Evolutionary conservation across 1,140 invertebrate species (phyloP), one percentile per base, ranked within the genome.

Genomic region (Harlomillsia oculata): DNA sequence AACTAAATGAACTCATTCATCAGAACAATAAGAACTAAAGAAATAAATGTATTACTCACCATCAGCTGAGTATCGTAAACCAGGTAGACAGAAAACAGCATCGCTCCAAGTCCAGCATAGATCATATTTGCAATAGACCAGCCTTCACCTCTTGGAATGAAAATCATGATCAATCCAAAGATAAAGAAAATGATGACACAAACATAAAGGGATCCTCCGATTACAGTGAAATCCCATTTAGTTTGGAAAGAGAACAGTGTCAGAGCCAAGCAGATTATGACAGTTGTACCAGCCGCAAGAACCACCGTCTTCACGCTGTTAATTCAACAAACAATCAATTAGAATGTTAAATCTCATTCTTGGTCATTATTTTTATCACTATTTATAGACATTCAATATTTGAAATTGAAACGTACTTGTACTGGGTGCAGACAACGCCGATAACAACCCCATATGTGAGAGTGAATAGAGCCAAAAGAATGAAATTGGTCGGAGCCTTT

Each of bases 31-130:
- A n/a, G n/a, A 41, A 6, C 21, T 16, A 41, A 20, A 16, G 21
- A 9, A 9, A 16, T 14, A 41, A 41, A 16, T 20, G n/a, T 41
- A 41, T 26, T 90, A 70, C 97, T 79, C 84, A n/a, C n/a, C n/a
- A 98, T 92, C 67, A 96, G 69, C 71, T 98, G 93, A 0, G 92
- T 97, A 71, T 97, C 94, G 68, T 91, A 89, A 2, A 95, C 79
- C n/a, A 95, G 73, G 74, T 93, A 95, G 3, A 89, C 67, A 8
- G 82, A 85, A 67, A 91, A 93, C 2, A 89, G 66, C 1, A 87
- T 68, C 0, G 89, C 91, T 37, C 58, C 62, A 13, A 56, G 21
- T 5, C 40, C 59, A 11, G 57, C 41, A 26, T 64, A 64, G 28
- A 64, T 39, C 32, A 57, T 41, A 5, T 52, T 32, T 5, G 58